phyloP scores from a whole-genome alignment of 1,140 invertebrate species.

The Leptinotarsa lineolata region DNA sequence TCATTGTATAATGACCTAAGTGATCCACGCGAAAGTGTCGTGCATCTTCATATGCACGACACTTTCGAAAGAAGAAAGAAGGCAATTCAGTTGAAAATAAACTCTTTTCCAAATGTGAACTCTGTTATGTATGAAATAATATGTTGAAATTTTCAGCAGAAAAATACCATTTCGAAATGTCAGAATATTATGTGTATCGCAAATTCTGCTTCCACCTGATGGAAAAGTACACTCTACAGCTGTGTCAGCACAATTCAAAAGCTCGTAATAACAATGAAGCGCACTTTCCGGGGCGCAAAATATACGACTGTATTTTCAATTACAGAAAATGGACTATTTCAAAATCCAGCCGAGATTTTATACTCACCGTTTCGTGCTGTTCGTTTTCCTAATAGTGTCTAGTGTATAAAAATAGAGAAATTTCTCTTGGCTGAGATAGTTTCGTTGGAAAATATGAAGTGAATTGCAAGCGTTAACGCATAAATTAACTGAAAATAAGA shows the following conservation, averaged over 20 bases:
- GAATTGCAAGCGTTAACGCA: no score
- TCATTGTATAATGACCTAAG: no score
- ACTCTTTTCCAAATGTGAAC: not conserved
- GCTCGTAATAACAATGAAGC: conserved; percentile 26
- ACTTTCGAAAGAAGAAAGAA: no score
- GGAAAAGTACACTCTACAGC: not conserved
- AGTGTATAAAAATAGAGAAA: not conserved
- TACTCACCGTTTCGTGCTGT: not conserved
- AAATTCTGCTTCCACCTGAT: not conserved
- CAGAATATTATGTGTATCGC: not conserved
- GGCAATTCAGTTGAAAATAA: no score
- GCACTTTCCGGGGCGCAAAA: conserved; percentile 21
- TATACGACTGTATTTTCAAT: conserved; percentile 23
- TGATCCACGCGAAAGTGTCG: no score
- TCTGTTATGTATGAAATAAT: not conserved
- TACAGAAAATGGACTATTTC: conserved; percentile 27
- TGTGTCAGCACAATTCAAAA: conserved; percentile 16
- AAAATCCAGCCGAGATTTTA: not conserved
- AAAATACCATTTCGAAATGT: not conserved
- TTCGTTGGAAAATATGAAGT: no score
- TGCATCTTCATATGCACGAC: no score
- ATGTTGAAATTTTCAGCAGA: not conserved
- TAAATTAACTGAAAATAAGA: no score
- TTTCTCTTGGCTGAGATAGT: no score
- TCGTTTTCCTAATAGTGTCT: not conserved